Evolutionary conservation across 2,888 invertebrate species (phyloP).

Genomic region (Epirrhoe alternata): DNA sequence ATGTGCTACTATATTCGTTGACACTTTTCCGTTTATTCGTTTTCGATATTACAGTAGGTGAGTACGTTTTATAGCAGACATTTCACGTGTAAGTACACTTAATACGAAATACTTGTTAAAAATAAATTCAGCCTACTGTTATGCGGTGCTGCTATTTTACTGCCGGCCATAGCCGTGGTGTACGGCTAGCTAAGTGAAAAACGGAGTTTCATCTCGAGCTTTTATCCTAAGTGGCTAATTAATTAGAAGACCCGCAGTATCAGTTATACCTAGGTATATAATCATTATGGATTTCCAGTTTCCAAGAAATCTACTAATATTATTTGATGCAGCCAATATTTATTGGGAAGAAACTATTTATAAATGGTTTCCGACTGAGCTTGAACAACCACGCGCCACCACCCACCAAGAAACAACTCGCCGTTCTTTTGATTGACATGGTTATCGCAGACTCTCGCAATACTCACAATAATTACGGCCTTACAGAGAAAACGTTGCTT

Average conservation of each 20-base stretch:
- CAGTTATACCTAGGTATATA: neutral
- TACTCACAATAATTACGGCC: conserved; percentile 59
- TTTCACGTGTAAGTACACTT: conserved; percentile 25
- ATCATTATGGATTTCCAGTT: neutral
- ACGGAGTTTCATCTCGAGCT: neutral
- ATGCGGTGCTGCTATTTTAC: conserved; percentile 18
- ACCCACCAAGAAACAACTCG: conserved; percentile 19
- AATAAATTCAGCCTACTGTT: conserved; percentile 22
- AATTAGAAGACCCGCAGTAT: neutral
- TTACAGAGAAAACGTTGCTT: conserved; percentile 64
- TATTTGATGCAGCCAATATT: conserved; percentile 6
- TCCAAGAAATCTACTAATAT: neutral
- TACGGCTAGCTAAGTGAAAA: conserved; percentile 9
- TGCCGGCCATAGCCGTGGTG: conserved; percentile 7
- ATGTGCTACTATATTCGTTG: conserved; percentile 39
- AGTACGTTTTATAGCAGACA: conserved; percentile 36
- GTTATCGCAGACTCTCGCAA: conserved; percentile 41
- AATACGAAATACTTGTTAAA: conserved; percentile 31
- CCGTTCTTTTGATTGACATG: conserved; percentile 50
- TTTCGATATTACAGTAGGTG: conserved; percentile 40
- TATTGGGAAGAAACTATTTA: neutral
- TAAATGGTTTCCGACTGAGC: conserved; percentile 9
- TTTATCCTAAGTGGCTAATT: neutral
- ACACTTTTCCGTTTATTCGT: conserved; percentile 42
- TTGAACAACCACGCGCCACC: conserved; percentile 7